Evolutionary conservation across 2,888 invertebrate species (phyloP).

Genomic region (Ormyrus pomaceus): DNA sequence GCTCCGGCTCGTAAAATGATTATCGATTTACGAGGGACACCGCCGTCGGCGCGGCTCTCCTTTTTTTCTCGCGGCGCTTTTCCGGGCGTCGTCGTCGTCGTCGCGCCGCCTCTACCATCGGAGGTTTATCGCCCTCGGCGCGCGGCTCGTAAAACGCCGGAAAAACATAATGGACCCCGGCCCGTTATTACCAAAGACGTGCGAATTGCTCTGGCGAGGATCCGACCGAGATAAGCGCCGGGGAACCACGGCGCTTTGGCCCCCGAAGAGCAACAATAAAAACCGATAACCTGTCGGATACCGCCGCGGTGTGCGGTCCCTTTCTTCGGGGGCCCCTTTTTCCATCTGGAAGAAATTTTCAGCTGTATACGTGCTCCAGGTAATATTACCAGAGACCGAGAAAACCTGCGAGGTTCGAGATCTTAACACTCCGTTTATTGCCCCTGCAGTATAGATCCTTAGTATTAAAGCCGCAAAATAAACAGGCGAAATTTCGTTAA

Average conservation of each 20-base stretch:
- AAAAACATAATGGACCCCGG: constrained; percentile 41
- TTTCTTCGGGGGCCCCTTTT: too few relatives aligned
- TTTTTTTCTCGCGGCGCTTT: constrained; percentile 21
- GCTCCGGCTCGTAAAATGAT: constrained; percentile 65
- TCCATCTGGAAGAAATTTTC: too few relatives aligned
- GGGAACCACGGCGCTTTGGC: not conserved
- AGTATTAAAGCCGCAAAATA: too few relatives aligned
- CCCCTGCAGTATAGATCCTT: not conserved
- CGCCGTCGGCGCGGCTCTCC: constrained; percentile 59
- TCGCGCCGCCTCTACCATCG: not conserved
- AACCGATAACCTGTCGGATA: too few relatives aligned
- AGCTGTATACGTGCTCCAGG: too few relatives aligned
- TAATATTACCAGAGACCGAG: too few relatives aligned
- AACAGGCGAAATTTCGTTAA: too few relatives aligned
- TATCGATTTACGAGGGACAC: constrained; percentile 67
- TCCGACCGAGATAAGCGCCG: constrained; percentile 33
- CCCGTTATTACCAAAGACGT: constrained; percentile 38
- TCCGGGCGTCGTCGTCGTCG: constrained; percentile 3
- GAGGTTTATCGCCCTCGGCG: constrained; percentile 11
- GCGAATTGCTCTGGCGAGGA: constrained; percentile 43
- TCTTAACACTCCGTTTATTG: not conserved
- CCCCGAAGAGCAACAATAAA: too few relatives aligned
- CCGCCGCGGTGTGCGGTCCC: too few relatives aligned
- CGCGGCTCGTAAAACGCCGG: constrained; percentile 34
- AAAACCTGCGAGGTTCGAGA: too few relatives aligned